Base-by-base conservation (phyloP, 92 coral and sea anemone species). In the Micromussa lordhowensis region DNA sequence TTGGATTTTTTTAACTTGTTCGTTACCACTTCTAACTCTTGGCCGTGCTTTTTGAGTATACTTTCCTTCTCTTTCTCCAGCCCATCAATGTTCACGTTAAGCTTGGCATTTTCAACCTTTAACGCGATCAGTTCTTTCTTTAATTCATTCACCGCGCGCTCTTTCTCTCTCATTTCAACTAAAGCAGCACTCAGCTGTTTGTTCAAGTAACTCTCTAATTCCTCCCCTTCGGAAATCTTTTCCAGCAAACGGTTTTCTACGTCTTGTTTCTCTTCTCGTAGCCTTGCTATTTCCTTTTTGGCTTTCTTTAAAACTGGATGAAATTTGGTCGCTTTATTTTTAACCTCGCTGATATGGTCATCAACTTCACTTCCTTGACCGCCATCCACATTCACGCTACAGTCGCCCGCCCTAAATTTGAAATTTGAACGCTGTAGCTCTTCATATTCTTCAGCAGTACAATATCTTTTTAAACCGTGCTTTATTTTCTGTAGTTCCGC, bases 391-490 rank as follows among this genome's bases (percentile, higher is more conserved):
- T 12, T 48, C 16, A 3, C 28, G 15, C 61, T 40, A 13, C 31
- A 26, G 16, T 66, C 63, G 0, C 68, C 76, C 4, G 12, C 51
- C 51, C 24, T 15, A 30, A 84, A 84, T 77, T 36, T 21, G 26
- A 85, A 85, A 77, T 75, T 38, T 34, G 21, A 34, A 38, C 63
- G 40, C 66, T 85, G 48, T 49, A 85, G 58, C 8, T 85, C 82
- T 63, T 85, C 88, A 76, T 85, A 85, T 18, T 85, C 88, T 29
- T 85, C 76, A 38, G 76, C 88, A 15, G 88, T 85, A 14, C 88
- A 85, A 29, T 51, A 85, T 63, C 30, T 75, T 72, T 77, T 85
- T 4, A 85, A 76, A n/a, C 66, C 74, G 44, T 26, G 17, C 44
- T 85, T 85, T 11, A 85, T 66, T 38, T 78, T 38, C 44, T 40